Conservation (phyloP, 2,797 vertebrate species). For the Pangasius macronema region DNA sequence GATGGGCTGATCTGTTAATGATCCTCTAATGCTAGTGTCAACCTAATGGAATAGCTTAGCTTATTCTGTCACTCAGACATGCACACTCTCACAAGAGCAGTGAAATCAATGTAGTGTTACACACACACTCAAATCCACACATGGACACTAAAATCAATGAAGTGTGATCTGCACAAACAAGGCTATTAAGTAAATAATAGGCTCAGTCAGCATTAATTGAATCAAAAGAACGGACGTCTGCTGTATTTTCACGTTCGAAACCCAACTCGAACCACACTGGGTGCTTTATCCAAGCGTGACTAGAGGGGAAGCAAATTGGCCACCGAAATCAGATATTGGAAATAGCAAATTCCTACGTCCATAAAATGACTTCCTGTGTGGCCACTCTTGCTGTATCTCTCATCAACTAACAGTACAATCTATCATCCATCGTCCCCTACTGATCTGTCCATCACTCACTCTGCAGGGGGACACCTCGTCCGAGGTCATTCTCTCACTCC, state of each 20-base stretch:
- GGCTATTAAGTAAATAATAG: constrained; percentile 38
- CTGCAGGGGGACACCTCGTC: constrained; percentile 27
- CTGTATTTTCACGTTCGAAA: not conserved
- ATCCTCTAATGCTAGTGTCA: constrained; percentile 33
- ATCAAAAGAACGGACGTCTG: constrained; percentile 19
- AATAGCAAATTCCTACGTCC: constrained; percentile 62
- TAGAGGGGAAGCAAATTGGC: not conserved
- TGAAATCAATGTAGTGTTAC: constrained; percentile 54
- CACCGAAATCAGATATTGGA: constrained; percentile 24
- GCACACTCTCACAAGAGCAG: constrained; percentile 42
- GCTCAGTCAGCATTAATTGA: constrained; percentile 36
- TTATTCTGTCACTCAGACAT: constrained; percentile 38
- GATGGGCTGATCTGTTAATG: constrained; percentile 41
- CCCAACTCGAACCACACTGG: constrained; percentile 18
- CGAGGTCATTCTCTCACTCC: constrained; percentile 45
- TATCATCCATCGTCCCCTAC: not conserved
- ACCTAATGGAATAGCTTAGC: constrained; percentile 23
- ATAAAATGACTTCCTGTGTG: constrained; percentile 47
- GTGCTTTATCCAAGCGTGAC: not conserved
- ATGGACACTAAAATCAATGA: constrained; percentile 39
- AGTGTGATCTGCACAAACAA: constrained; percentile 32
- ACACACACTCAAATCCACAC: constrained; percentile 51
- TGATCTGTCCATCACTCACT: constrained; percentile 10
- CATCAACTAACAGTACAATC: not conserved
- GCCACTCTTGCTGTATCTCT: not conserved